phyloP scores from a whole-genome alignment of 2,888 invertebrate genomes.

The Flexamia atlantica region DNA sequence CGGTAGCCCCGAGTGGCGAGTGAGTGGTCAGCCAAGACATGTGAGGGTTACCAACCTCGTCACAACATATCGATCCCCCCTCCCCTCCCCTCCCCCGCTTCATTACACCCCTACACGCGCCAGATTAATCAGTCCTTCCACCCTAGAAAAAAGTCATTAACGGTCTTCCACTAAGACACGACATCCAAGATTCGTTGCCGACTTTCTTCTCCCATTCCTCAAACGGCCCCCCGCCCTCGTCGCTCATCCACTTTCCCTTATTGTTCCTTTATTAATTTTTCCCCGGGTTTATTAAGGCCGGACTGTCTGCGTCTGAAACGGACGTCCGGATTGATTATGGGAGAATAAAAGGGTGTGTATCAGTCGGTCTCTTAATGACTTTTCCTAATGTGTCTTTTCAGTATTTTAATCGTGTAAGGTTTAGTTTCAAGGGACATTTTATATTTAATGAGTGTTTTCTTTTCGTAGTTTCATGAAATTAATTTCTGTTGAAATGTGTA shows the following conservation, averaged over 20 bases:
- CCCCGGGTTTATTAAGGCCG: slow-evolving; percentile 41
- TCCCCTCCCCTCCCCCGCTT: slow-evolving; percentile 51
- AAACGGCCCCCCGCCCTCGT: slow-evolving; percentile 39
- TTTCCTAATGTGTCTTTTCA: slow-evolving; percentile 10
- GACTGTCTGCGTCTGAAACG: slow-evolving; percentile 51
- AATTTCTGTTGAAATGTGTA: too few relatives aligned
- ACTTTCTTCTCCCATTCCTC: slow-evolving; percentile 32
- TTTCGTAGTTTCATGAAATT: too few relatives aligned
- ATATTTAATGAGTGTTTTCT: too few relatives aligned
- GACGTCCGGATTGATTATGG: slow-evolving; percentile 26
- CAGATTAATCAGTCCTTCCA: slow-evolving; percentile 64
- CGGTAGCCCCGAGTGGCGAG: slow-evolving; percentile 22
- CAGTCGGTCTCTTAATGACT: slow-evolving; percentile 4
- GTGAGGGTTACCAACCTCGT: slow-evolving; percentile 63
- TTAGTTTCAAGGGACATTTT: too few relatives aligned
- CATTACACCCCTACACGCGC: slow-evolving; percentile 65
- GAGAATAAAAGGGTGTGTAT: slow-evolving; percentile 25
- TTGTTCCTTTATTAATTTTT: slow-evolving; percentile 60
- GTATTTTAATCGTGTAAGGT: too few relatives aligned
- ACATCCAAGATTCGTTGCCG: slow-evolving; percentile 55
- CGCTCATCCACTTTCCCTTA: slow-evolving; percentile 46
- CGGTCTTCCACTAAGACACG: slow-evolving; percentile 61
- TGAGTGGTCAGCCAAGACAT: slow-evolving; percentile 62
- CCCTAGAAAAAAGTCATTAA: slow-evolving; percentile 63
- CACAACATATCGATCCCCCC: slow-evolving; percentile 63